Percentiles rank a stretch among this genome's conserved stretches.
These are phyloP conservation scores for Podarcis lilfordi DNA, from an alignment of 2,797 vertebrate species.

Conservation along the genomic window DNA sequence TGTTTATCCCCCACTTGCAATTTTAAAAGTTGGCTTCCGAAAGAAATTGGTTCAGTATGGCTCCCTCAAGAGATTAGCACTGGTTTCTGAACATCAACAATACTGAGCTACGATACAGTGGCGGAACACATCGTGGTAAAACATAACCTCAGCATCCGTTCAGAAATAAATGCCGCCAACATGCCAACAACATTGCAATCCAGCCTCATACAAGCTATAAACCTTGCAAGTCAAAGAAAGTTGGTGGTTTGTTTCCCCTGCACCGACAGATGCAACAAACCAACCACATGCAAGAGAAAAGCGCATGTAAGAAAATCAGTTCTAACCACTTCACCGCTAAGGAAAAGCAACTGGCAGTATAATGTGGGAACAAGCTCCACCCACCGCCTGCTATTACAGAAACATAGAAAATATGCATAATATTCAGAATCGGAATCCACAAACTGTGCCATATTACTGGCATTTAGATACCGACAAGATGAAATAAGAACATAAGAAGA, in stretches of 20 bases:
- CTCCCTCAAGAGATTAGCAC: neutral
- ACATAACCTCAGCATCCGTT: conserved; percentile 5
- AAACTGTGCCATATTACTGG: neutral
- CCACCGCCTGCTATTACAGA: neutral
- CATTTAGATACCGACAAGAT: neutral
- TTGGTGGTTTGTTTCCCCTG: too few species aligned
- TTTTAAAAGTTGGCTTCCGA: neutral
- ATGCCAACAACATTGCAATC: neutral
- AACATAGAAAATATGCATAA: neutral
- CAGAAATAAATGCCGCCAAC: neutral
- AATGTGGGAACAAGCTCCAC: neutral
- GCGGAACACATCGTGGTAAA: neutral
- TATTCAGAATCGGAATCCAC: fast-evolving
- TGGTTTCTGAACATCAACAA: neutral
- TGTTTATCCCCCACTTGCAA: neutral
- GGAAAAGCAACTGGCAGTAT: neutral
- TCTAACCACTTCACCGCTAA: neutral
- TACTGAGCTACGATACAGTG: neutral
- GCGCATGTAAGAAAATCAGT: neutral
- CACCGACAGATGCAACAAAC: neutral
- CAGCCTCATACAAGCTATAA: neutral
- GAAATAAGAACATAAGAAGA: neutral
- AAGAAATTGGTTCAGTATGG: neutral
- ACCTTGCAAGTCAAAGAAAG: neutral
- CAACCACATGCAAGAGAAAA: neutral